Evolutionary conservation across 2,797 vertebrate species (phyloP).

Genomic region (Petrocephalus sullivani): DNA sequence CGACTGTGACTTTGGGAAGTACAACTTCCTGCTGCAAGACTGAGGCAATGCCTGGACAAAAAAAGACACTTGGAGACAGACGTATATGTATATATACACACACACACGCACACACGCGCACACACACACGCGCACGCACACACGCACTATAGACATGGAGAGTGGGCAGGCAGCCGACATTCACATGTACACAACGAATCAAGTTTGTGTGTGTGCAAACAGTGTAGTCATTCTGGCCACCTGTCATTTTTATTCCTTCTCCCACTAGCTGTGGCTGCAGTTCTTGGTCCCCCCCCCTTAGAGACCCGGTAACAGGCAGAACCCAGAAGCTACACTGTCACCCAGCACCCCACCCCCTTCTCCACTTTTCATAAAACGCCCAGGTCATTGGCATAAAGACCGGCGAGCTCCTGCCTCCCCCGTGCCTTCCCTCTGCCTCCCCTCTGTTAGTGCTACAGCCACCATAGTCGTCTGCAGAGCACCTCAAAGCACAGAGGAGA

Average conservation of each 20-base stretch:
- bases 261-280: not conserved
- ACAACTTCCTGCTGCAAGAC: slow-evolving; percentile 84
- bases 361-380: not conserved
- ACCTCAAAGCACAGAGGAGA: not conserved
- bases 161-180: not conserved
- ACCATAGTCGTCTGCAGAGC: not conserved
- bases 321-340: not conserved
- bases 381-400: not conserved
- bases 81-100: not conserved
- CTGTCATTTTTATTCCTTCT: not conserved
- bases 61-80: not conserved
- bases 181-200: not conserved
- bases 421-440: not conserved
- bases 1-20: slow-evolving; percentile 88
- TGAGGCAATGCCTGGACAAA: slow-evolving; percentile 32
- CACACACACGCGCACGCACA: not conserved
- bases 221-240: not conserved
- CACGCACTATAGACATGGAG: not conserved
- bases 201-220: not conserved
- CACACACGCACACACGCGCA: not conserved
- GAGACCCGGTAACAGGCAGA: not conserved
- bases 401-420: not conserved
- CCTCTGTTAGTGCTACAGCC: not conserved
- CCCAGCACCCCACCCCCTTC: not conserved
- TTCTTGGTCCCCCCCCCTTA: not conserved